Conservation (phyloP, 2,797 vertebrate species). For the Carcharodon carcharias region DNA sequence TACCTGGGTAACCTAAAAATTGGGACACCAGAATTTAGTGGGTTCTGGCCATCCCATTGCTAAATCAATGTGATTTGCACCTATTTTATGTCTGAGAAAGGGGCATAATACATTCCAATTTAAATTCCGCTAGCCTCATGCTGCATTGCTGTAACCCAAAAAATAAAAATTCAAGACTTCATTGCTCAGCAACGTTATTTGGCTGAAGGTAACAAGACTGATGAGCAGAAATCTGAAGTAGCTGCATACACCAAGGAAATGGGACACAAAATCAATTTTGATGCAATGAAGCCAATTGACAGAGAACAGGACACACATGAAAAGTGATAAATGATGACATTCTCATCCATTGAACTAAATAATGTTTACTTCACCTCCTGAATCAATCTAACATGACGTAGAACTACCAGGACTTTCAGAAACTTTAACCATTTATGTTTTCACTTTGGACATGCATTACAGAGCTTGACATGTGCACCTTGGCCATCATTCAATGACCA, state of each 20-base stretch:
- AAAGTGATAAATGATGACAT: conserved; percentile 17
- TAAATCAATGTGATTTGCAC: not conserved
- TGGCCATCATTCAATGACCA: not conserved
- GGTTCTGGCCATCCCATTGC: not conserved
- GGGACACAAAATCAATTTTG: conserved; percentile 23
- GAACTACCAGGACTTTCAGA: not conserved
- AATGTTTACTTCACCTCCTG: not conserved
- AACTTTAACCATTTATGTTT: not conserved
- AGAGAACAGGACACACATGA: not conserved
- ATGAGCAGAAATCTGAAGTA: not conserved
- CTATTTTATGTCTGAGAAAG: not conserved
- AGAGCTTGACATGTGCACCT: not conserved
- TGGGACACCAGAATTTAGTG: not conserved
- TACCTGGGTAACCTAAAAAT: not conserved
- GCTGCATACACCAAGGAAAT: not conserved
- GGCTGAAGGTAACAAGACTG: not conserved
- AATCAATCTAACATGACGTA: too few relatives aligned
- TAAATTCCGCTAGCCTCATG: not conserved
- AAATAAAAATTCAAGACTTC: not conserved
- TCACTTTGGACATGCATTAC: too few relatives aligned
- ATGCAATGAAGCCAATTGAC: conserved; percentile 10
- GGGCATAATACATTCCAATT: not conserved
- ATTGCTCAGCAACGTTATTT: not conserved
- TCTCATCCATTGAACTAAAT: not conserved
- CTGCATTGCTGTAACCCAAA: not conserved